Conservation (phyloP, 2,888 invertebrate genomes). For the Suillia variegata region DNA sequence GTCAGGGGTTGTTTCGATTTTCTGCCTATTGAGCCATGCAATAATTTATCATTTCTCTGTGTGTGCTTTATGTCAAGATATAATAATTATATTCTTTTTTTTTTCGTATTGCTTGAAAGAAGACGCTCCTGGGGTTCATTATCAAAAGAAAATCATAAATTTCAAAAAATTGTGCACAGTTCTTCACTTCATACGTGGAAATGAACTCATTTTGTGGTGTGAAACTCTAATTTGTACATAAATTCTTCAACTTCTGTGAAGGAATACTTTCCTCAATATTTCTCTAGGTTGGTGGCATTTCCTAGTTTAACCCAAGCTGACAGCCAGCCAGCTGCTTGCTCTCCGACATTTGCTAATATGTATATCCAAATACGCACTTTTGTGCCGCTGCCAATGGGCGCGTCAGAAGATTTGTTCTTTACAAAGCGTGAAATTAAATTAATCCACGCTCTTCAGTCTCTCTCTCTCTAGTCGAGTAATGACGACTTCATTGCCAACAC, state of each 20-base stretch:
- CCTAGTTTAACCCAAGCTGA: too few species aligned
- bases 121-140: constrained; percentile 54
- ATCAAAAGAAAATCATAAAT: constrained; percentile 12
- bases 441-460: constrained; percentile 44
- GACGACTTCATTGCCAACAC: constrained; percentile 47
- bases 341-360: neutral
- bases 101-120: constrained; percentile 26
- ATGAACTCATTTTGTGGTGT: constrained; percentile 45
- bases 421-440: constrained; percentile 52
- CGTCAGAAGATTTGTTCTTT: constrained; percentile 13
- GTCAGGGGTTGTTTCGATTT: constrained; percentile 23
- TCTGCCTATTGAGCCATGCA: constrained; percentile 30
- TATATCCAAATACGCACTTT: neutral
- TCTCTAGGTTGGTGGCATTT: constrained; percentile 12
- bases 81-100: constrained; percentile 43
- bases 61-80: neutral
- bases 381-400: neutral
- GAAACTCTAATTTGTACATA: constrained; percentile 20
- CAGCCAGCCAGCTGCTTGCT: too few species aligned
- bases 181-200: too few species aligned
- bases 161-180: neutral
- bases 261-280: neutral
- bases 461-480: too few species aligned
- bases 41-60: constrained; percentile 51
- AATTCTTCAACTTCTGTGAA: neutral